phyloP scores from a whole-genome alignment of 2,113 vertebrate species.

The Jaculus jaculus region DNA sequence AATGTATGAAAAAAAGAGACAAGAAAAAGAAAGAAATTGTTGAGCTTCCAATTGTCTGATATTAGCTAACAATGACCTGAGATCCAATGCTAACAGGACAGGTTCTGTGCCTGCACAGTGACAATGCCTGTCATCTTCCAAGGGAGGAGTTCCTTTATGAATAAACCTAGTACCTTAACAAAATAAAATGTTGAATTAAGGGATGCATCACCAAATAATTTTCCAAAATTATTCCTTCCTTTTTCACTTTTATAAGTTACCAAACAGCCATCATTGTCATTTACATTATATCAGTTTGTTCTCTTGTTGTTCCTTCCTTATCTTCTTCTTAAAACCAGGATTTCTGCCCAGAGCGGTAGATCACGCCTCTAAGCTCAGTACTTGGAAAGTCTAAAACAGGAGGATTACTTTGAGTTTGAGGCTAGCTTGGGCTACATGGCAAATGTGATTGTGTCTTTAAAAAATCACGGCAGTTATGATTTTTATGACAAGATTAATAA shows the following conservation, averaged over 20 bases:
- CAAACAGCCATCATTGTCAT: not conserved
- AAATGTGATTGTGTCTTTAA: not conserved
- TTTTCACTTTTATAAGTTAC: not conserved
- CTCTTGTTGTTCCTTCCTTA: not conserved
- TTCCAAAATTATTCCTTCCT: not conserved
- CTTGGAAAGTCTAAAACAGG: not conserved
- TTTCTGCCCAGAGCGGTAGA: not conserved
- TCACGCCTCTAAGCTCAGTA: not conserved
- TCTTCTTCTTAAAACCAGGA: slow-evolving; percentile 14
- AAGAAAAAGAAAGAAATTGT: not conserved
- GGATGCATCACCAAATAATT: not conserved
- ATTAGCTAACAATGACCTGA: not conserved
- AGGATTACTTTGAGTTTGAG: not conserved
- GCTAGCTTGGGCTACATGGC: not conserved
- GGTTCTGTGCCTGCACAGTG: not conserved
- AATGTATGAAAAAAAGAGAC: slow-evolving; percentile 16
- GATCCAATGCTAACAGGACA: slow-evolving; percentile 2
- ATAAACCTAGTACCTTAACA: not conserved
- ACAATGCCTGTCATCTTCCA: not conserved
- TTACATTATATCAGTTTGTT: not conserved
- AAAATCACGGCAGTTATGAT: not conserved
- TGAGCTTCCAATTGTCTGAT: not conserved
- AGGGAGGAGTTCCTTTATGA: slow-evolving; percentile 9
- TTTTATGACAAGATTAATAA: not conserved
- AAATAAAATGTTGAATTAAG: slow-evolving; percentile 50